phyloP scores from a whole-genome alignment of 2,113 vertebrate genomes.

The Machaerirhynchus nigripectus region DNA sequence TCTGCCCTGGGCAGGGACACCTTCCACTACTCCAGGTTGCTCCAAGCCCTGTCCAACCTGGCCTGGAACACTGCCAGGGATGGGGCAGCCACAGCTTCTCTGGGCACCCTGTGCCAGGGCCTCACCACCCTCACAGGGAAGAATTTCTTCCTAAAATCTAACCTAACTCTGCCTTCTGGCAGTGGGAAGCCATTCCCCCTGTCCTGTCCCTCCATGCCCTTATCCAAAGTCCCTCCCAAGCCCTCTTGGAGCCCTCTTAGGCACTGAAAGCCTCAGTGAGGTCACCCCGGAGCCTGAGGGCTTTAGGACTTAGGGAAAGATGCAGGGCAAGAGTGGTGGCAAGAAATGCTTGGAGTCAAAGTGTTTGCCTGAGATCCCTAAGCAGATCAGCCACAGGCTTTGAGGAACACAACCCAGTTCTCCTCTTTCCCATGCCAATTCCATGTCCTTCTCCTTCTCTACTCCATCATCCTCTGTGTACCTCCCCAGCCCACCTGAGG shows the following conservation, averaged over 20 bases:
- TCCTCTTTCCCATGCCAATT: not conserved
- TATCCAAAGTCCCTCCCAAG: not conserved
- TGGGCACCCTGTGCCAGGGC: not conserved
- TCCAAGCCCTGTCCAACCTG: fast-evolving
- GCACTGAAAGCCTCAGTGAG: not conserved
- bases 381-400: not conserved
- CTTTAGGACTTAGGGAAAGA: not conserved
- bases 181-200: not conserved
- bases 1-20: not conserved
- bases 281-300: not conserved
- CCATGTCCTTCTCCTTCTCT: not conserved
- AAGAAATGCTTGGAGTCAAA: not conserved
- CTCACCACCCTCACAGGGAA: fast-evolving
- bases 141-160: not conserved
- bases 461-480: fast-evolving
- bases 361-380: not conserved
- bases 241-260: not conserved
- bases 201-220: not conserved
- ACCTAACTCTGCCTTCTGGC: not conserved
- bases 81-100: not conserved
- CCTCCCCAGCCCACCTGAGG: not conserved
- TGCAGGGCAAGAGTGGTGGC: not conserved
- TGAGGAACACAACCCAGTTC: not conserved
- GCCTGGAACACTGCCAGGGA: not conserved
- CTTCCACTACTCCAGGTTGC: not conserved